Evolutionary conservation across 2,888 invertebrate genomes (phyloP).

Genomic region (Malthinus seriepunctatus): DNA sequence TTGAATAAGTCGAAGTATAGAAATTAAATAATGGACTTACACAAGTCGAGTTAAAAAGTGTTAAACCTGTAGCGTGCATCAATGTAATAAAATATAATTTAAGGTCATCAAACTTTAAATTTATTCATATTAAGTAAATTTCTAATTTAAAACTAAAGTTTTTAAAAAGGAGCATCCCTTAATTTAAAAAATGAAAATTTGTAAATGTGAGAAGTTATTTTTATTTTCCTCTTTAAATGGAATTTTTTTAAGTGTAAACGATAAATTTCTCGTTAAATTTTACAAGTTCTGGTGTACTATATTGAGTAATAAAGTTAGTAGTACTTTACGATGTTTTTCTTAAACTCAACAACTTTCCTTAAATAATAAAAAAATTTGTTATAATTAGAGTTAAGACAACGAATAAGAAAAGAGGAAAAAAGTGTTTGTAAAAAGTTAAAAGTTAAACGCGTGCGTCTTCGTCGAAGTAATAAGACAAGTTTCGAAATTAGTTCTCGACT

Average conservation of each 20-base stretch:
- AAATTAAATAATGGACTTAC: too few species aligned
- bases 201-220: slow-evolving; percentile 5
- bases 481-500: slow-evolving; percentile 23
- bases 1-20: too few species aligned
- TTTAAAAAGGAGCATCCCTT: background rate
- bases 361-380: background rate
- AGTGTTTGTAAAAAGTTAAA: background rate
- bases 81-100: too few species aligned
- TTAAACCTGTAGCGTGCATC: too few species aligned
- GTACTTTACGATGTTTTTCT: background rate
- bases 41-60: too few species aligned
- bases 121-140: too few species aligned
- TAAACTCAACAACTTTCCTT: background rate
- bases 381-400: too few species aligned
- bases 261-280: slow-evolving; percentile 18
- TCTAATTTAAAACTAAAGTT: too few species aligned
- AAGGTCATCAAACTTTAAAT: too few species aligned
- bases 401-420: background rate
- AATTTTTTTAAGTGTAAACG: slow-evolving; percentile 10
- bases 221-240: slow-evolving; percentile 10
- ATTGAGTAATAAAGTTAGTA: background rate
- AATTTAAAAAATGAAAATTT: background rate
- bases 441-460: slow-evolving; percentile 16
- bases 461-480: slow-evolving; percentile 20
- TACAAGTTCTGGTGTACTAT: background rate